Percentiles rank a stretch among this genome's conserved stretches.
Evolutionary conservation across 2,797 vertebrate species (phyloP).

Genomic region (Molossus alvarezi): DNA sequence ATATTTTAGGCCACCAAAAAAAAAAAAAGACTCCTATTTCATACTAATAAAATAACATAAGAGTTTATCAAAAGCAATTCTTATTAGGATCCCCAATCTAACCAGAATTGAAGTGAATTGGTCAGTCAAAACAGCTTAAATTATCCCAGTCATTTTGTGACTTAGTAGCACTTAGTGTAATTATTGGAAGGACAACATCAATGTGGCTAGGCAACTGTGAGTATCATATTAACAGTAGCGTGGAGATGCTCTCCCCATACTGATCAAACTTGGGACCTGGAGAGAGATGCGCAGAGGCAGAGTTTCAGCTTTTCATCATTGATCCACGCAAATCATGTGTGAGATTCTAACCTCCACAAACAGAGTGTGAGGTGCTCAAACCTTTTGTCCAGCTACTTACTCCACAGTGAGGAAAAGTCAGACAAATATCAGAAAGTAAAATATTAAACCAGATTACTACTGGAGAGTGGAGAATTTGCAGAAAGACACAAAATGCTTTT

Average conservation of each 20-base stretch:
- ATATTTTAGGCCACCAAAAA: not conserved
- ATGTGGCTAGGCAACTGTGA: no score
- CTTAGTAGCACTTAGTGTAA: not conserved
- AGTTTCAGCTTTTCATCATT: not conserved
- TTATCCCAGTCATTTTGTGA: not conserved
- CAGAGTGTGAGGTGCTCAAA: not conserved
- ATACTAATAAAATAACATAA: not conserved
- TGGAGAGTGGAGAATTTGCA: not conserved
- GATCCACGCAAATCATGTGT: not conserved
- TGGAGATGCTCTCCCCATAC: not conserved
- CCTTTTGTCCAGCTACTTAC: not conserved
- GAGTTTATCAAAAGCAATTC: not conserved
- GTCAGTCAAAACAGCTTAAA: not conserved
- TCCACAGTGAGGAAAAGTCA: not conserved
- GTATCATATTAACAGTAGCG: not conserved
- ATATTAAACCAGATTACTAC: not conserved
- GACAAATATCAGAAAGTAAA: not conserved
- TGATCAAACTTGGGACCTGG: not conserved
- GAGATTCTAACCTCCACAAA: not conserved
- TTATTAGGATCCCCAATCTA: not conserved
- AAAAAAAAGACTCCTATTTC: not conserved
- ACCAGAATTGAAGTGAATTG: not conserved
- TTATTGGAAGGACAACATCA: no score
- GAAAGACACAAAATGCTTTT: slow-evolving; percentile 4
- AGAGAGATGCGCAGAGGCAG: not conserved